Evolutionary conservation across 1,140 invertebrate species (phyloP).

Genomic region (Laupala kohalensis): DNA sequence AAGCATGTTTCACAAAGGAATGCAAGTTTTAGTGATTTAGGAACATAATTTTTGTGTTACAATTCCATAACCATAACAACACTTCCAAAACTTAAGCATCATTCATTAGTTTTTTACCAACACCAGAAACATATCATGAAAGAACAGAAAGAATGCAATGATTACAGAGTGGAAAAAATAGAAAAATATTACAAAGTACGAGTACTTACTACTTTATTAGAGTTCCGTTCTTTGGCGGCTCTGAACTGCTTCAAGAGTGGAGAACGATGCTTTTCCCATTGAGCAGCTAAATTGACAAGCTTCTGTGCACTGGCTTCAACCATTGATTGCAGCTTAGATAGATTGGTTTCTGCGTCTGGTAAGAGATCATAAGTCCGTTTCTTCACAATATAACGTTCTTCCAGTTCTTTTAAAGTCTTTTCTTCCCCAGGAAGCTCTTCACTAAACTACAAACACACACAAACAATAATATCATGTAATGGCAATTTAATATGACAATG

Average conservation of each 20-base stretch:
- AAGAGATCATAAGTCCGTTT: conserved; percentile 47
- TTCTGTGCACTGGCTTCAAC: conserved; percentile 45
- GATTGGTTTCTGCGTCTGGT: conserved; percentile 45
- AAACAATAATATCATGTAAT: too few species aligned
- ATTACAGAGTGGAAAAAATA: conserved; percentile 14
- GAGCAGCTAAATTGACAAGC: conserved; percentile 43
- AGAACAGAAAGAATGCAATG: background rate
- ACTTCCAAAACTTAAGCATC: too few species aligned
- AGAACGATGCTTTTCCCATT: conserved; percentile 55
- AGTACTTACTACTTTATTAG: conserved; percentile 40
- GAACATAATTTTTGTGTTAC: too few species aligned
- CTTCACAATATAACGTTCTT: conserved; percentile 38
- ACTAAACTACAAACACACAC: conserved; percentile 21
- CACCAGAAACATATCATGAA: too few species aligned
- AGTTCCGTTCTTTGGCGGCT: conserved; percentile 39
- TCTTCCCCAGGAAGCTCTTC: conserved; percentile 29
- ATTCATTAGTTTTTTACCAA: too few species aligned
- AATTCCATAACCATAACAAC: too few species aligned
- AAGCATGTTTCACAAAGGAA: too few species aligned
- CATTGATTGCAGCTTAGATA: conserved; percentile 43
- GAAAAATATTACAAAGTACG: background rate
- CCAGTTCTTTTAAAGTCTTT: conserved; percentile 27
- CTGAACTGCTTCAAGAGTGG: conserved; percentile 49
- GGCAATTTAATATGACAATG: too few species aligned
- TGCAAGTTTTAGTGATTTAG: too few species aligned